Conservation (phyloP, 1,140 invertebrate species). For the Rhopalosiphum maidis region DNA sequence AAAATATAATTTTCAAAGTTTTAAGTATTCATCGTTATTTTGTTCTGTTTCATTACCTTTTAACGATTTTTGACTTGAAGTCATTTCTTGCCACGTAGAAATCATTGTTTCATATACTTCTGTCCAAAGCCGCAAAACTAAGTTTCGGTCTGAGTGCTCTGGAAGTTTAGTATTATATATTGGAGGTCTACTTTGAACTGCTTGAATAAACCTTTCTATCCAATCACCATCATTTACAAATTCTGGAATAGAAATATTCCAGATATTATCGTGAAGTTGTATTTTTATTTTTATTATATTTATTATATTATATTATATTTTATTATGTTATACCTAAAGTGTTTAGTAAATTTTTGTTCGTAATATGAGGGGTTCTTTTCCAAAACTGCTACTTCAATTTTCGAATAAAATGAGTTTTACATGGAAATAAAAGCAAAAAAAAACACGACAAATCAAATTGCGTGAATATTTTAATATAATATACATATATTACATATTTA, state of each 20-base stretch:
- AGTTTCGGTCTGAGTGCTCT: background rate
- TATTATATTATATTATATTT: too few relatives aligned
- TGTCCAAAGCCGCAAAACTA: background rate
- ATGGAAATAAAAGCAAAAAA: too few relatives aligned
- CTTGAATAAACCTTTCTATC: background rate
- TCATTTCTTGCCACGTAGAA: background rate
- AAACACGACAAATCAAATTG: too few relatives aligned
- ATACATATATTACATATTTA: too few relatives aligned
- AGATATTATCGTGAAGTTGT: too few relatives aligned
- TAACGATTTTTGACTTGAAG: background rate
- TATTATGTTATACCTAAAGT: too few relatives aligned
- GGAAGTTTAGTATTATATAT: background rate
- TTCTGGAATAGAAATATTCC: background rate
- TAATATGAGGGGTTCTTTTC: too few relatives aligned
- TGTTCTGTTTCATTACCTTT: constrained; percentile 4
- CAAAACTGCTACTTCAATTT: too few relatives aligned
- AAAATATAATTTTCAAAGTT: background rate
- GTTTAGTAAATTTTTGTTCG: too few relatives aligned
- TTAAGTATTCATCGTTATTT: background rate
- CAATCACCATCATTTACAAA: background rate
- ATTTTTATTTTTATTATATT: too few relatives aligned
- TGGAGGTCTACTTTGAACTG: constrained; percentile 8
- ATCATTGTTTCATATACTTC: background rate
- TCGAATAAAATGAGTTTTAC: too few relatives aligned
- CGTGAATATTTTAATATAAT: too few relatives aligned